Evolutionary conservation across 2,113 vertebrate species (phyloP).

Genomic region (Salvelinus alpinus): DNA sequence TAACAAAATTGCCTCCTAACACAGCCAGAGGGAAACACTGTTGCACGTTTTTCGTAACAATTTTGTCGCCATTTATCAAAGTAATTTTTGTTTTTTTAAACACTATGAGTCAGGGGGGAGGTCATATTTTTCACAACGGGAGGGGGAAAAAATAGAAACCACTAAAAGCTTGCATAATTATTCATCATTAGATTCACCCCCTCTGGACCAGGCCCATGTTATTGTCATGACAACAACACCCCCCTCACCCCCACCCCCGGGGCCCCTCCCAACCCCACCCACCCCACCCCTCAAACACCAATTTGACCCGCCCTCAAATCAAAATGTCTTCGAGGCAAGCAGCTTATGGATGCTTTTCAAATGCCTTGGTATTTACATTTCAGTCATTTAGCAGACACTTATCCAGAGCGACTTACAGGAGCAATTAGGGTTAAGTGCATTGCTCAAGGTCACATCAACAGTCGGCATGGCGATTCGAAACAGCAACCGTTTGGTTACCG

Average conservation of each 20-base stretch:
- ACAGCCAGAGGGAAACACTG: conserved; percentile 43
- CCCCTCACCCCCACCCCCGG: conserved; percentile 60
- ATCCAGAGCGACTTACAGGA: too few relatives aligned
- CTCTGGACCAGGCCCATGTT: conserved; percentile 68
- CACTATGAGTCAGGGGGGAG: conserved; percentile 43
- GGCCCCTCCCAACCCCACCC: conserved; percentile 49
- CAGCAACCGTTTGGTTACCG: too few relatives aligned
- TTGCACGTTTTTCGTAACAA: conserved; percentile 24
- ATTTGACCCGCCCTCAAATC: conserved; percentile 30
- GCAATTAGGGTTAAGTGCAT: too few relatives aligned
- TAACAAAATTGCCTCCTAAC: conserved; percentile 48
- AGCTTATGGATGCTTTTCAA: too few relatives aligned
- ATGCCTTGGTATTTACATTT: too few relatives aligned
- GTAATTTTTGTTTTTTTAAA: conserved; percentile 47
- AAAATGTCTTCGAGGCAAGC: conserved; percentile 38
- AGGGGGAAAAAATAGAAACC: conserved; percentile 55
- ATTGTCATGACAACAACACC: conserved; percentile 82
- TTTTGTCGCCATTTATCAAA: conserved; percentile 57
- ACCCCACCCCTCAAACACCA: conserved; percentile 70
- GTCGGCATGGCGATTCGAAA: too few relatives aligned
- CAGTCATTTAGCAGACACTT: too few relatives aligned
- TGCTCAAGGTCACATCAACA: too few relatives aligned
- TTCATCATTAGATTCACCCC: conserved; percentile 83
- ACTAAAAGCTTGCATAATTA: conserved; percentile 80
- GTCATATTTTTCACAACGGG: conserved; percentile 48